These are phyloP conservation scores for Tokudaia muenninki DNA, from an alignment of 2,797 vertebrate genomes.

Conservation along the genomic window DNA sequence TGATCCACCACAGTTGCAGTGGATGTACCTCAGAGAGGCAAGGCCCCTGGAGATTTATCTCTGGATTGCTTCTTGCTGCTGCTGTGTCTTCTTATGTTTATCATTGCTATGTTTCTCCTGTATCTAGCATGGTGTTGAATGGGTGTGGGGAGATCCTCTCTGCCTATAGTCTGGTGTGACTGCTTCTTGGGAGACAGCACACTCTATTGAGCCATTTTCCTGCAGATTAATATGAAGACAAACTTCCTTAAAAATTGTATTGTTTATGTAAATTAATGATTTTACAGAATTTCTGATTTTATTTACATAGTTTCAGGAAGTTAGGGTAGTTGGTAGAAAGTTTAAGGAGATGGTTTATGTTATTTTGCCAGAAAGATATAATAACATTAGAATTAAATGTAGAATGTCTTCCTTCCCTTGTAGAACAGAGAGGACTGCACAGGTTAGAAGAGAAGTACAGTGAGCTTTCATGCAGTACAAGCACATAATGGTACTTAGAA, in stretches of 20 bases:
- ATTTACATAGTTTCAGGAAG: not conserved
- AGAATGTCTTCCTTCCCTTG: not conserved
- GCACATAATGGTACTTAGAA: not conserved
- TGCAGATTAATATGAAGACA: not conserved
- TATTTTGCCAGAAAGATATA: not conserved
- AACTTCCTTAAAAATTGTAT: not conserved
- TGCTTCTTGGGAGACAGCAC: not conserved
- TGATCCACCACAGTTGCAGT: not conserved
- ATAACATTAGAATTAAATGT: not conserved
- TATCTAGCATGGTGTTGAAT: not conserved
- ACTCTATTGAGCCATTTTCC: not conserved
- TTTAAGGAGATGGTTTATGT: not conserved
- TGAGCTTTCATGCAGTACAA: not conserved
- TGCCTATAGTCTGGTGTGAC: not conserved
- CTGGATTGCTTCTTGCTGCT: not conserved
- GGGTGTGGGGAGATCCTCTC: not conserved
- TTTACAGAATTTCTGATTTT: not conserved
- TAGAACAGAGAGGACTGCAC: not conserved
- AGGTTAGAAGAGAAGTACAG: not conserved
- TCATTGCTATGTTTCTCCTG: not conserved
- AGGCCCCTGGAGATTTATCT: not conserved
- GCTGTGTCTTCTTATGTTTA: not conserved
- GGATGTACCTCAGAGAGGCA: not conserved
- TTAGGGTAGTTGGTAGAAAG: not conserved
- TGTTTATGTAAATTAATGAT: not conserved